These are phyloP conservation scores for Brachyhypopomus occidentalis DNA, from an alignment of 2,113 vertebrate species.

Conservation along the genomic window DNA sequence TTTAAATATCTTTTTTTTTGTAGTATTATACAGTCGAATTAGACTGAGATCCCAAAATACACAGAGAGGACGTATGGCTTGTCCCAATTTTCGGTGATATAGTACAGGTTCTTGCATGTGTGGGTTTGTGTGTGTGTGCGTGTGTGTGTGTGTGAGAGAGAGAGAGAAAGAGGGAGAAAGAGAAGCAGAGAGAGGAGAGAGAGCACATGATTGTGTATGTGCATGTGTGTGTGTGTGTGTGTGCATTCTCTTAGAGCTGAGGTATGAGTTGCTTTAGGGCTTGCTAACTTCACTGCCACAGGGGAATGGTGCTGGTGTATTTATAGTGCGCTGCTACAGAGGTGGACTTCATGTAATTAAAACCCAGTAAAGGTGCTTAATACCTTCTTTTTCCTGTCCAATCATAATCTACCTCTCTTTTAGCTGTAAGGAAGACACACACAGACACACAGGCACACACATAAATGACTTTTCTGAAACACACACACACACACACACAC, in stretches of 20 bases:
- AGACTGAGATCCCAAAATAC: conserved; percentile 69
- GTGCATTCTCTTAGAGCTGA: conserved; percentile 52
- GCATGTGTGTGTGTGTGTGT: conserved; percentile 40
- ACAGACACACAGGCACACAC: conserved; percentile 34
- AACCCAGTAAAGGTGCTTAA: conserved; percentile 68
- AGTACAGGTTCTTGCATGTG: conserved; percentile 47
- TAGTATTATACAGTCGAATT: conserved; percentile 75
- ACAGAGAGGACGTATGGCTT: conserved; percentile 66
- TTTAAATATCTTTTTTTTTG: conserved; percentile 55
- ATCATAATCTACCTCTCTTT: conserved; percentile 50
- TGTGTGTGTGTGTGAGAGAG: too few species aligned
- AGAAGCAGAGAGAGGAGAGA: too few species aligned
- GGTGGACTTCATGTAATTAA: conserved; percentile 71
- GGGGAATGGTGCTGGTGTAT: conserved; percentile 61
- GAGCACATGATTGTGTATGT: conserved; percentile 23
- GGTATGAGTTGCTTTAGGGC: conserved; percentile 55
- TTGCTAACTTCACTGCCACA: conserved; percentile 54
- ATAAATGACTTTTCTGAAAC: too few species aligned
- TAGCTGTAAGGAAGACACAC: conserved; percentile 31
- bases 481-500: conserved; percentile 23
- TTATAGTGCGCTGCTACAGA: conserved; percentile 65
- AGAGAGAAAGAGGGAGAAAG: too few species aligned
- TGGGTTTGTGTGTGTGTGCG: conserved; percentile 34
- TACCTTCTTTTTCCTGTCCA: conserved; percentile 60
- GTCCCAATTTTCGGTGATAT: conserved; percentile 67